Base-by-base conservation (phyloP, 1,140 invertebrate species). In the Diabrotica virgifera region DNA sequence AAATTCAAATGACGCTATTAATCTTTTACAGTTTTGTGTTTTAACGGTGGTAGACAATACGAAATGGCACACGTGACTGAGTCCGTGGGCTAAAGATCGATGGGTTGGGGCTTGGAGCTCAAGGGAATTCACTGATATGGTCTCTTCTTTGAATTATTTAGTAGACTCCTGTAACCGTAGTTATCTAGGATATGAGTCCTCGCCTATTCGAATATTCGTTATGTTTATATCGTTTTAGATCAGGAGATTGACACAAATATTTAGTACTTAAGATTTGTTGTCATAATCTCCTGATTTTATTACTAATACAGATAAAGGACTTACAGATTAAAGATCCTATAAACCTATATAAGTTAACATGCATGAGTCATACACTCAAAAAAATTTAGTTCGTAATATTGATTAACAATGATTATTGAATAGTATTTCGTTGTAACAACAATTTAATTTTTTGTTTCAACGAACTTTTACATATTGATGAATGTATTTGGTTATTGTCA, bases 131-230 rank as follows among this genome's bases (percentile, higher is more conserved):
- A 74, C 65, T 74, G 72, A 74, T 74, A 74, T 67, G 69, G 70
- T 72, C 67, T 70, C 66, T 70, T 65, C 65, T 69, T 69, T 75
- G 74, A 67, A 75, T 75, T 75, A 75, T 75, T 75, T 74, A 75
- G 68, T 65, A 68, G 69, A 65, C 62, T 62, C 67, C 70, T 63
- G 70, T 66, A 70, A 69, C 63, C 70, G 68, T 24, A 24, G 24
- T 24, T 24, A 24, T 24, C 24, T 24, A 24, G 24, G 24, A 24
- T 24, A 24, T 24, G 24, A 24, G 24, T 73, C 64, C 66, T 67
- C n/a, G 40, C 40, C n/a, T 46, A n/a, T 72, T 60, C 64, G 59
- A 67, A 59, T 67, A 64, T 72, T 74, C 62, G 66, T 69, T 69
- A 70, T 67, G 66, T 69, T 67, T 65, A 59, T 65, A 66, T 66